Percentiles rank a stretch among this genome's conserved stretches.
Evolutionary conservation across 2,888 invertebrate species (phyloP).

Genomic region (Xanthorhoe designata): DNA sequence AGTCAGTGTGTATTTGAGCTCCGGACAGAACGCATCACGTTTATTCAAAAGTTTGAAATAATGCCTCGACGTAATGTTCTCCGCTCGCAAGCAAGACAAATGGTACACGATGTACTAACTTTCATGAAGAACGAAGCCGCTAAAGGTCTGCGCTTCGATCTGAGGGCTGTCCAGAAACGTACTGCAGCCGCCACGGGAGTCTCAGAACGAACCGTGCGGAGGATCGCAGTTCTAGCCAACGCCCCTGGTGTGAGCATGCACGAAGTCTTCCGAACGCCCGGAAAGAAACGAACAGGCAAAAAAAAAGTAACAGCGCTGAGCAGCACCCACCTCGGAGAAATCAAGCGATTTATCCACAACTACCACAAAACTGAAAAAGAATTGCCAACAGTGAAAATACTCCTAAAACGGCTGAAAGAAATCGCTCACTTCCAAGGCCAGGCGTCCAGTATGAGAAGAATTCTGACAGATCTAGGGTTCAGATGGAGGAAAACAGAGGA

Average conservation of each 20-base stretch:
- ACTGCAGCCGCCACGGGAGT: slow-evolving; percentile 39
- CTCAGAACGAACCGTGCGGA: slow-evolving; percentile 30
- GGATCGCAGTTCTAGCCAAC: slow-evolving; percentile 20
- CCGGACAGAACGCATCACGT: slow-evolving; percentile 1
- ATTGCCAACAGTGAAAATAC: slow-evolving; percentile 8
- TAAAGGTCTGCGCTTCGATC: slow-evolving; percentile 26
- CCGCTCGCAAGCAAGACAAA: slow-evolving; percentile 29
- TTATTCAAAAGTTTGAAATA: not conserved
- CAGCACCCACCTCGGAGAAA: slow-evolving; percentile 9
- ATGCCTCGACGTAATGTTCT: slow-evolving; percentile 25
- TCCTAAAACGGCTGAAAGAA: slow-evolving; percentile 17
- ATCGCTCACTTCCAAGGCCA: slow-evolving; percentile 8
- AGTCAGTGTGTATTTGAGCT: slow-evolving; percentile 12
- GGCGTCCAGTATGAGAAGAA: slow-evolving; percentile 19
- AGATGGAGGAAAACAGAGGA: slow-evolving; percentile 26
- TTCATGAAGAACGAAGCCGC: slow-evolving; percentile 41
- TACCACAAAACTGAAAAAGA: slow-evolving; percentile 23
- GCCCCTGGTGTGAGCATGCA: slow-evolving; percentile 8
- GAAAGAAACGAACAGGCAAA: slow-evolving; percentile 43
- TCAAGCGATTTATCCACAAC: slow-evolving; percentile 28
- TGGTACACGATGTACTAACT: slow-evolving; percentile 31
- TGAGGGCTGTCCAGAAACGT: slow-evolving; percentile 36
- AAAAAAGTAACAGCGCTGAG: slow-evolving; percentile 44
- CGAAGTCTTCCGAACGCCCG: slow-evolving; percentile 46
- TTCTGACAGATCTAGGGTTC: slow-evolving; percentile 17